These are phyloP conservation scores for Fissipunctia ypsillon DNA, from an alignment of 2,888 invertebrate genomes.

Conservation along the genomic window DNA sequence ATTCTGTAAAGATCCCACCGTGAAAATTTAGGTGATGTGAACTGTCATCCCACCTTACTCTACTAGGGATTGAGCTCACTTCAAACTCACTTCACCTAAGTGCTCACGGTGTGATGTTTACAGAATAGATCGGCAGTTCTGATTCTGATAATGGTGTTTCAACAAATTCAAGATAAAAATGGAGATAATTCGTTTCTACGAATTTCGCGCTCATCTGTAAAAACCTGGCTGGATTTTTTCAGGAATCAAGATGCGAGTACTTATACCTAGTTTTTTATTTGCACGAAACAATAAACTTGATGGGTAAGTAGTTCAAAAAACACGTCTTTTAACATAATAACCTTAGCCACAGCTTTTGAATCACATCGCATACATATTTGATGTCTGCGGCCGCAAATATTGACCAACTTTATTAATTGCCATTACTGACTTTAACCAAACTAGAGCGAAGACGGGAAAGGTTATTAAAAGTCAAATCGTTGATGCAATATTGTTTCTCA, in stretches of 20 bases:
- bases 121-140: no score
- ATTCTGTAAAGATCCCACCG: no score
- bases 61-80: no score
- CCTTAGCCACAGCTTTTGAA: no score
- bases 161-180: conserved; percentile 1
- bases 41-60: no score
- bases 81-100: no score
- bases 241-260: background rate
- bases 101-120: no score
- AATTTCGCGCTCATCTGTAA: background rate
- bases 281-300: background rate
- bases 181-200: background rate
- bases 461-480: conserved; percentile 30
- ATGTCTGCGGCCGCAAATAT: background rate
- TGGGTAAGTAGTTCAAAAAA: background rate
- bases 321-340: background rate
- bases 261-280: background rate
- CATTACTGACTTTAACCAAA: conserved; percentile 26
- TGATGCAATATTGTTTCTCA: conserved; percentile 24
- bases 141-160: background rate
- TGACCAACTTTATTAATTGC: background rate
- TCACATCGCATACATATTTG: background rate
- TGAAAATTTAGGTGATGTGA: no score
- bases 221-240: background rate
- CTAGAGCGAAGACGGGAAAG: conserved; percentile 19